Evolutionary conservation across 2,113 vertebrate species (phyloP), one percentile per base, ranked within the genome.

Genomic region (Labrus mixtus): DNA sequence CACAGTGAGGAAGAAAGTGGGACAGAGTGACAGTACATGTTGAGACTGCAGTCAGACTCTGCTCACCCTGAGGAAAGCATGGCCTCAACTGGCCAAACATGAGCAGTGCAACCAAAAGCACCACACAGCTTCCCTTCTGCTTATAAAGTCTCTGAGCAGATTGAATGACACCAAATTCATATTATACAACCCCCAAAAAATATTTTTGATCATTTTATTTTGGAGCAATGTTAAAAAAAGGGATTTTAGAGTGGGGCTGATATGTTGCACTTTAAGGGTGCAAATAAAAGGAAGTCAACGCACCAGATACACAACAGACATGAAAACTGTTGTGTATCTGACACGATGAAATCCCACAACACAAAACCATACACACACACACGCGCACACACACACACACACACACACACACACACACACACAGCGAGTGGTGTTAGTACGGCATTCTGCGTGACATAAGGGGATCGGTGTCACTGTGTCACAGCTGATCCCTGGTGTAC

Each of bases 41-140:
- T 43, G 48, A 73, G 71, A 59, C 29, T 83, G 82, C 48, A 51
- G 65, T 46, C 60, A 64, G 22, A 17, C 39, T 51, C 62, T 50
- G 77, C 84, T 84, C 86, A 92, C 84, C 84, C 88, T 94, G 88
- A 93, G 92, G 94, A 93, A 95, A 95, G 93, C 90, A 94, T 93
- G 95, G 90, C 94, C 94, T 95, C 95, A 93, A 66, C 95, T 95
- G 94, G 94, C 80, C 90, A 91, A 92, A 94, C 79, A 59, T 41
- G 87, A 83, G 93, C 90, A 94, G 87, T 95, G 85, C 94, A 95
- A 86, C 82, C 60, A 13, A 43, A 13, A 73, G 53, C 51, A 65
- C 12, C 36, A 54, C 45, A 4, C 13, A 39, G 45, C 7, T 10
- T 33, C 19, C 23, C 13, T 25, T 45, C 54, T 54, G 60, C 61